A percentile compares a stretch with the other conserved stretches of the same genome.
Conservation (phyloP, 2,797 vertebrate genomes). For the Argya squamiceps region DNA sequence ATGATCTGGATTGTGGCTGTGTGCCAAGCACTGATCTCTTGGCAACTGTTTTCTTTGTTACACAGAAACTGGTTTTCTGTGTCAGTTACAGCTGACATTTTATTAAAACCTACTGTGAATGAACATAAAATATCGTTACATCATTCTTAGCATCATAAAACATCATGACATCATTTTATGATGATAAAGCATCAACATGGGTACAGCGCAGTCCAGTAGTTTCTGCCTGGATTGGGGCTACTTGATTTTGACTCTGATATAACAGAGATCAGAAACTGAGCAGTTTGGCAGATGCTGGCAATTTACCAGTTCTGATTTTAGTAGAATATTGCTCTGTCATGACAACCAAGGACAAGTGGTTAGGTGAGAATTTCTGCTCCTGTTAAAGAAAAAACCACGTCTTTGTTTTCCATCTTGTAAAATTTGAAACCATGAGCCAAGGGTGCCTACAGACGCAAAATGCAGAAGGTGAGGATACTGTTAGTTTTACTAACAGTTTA, state of each 20-base stretch:
- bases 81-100: background rate
- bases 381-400: background rate
- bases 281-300: background rate
- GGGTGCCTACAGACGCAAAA: background rate
- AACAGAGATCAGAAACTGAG: background rate
- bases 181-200: background rate
- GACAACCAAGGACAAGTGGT: background rate
- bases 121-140: background rate
- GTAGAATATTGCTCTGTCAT: background rate
- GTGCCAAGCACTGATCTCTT: background rate
- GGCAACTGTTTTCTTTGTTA: background rate
- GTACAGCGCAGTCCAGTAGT: background rate
- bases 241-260: background rate
- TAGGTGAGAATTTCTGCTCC: background rate
- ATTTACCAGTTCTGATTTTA: background rate
- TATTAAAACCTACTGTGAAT: background rate
- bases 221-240: background rate
- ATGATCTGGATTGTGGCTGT: background rate
- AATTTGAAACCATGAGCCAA: background rate
- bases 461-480: accelerated
- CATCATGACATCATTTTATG: background rate
- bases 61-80: background rate
- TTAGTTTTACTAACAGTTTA: background rate
- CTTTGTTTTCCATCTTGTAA: background rate
- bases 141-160: background rate